Percentiles rank a stretch among this genome's conserved stretches.
These are phyloP conservation scores for Trachymyrmex septentrionalis DNA, from an alignment of 1,140 invertebrate species.

Conservation along the genomic window DNA sequence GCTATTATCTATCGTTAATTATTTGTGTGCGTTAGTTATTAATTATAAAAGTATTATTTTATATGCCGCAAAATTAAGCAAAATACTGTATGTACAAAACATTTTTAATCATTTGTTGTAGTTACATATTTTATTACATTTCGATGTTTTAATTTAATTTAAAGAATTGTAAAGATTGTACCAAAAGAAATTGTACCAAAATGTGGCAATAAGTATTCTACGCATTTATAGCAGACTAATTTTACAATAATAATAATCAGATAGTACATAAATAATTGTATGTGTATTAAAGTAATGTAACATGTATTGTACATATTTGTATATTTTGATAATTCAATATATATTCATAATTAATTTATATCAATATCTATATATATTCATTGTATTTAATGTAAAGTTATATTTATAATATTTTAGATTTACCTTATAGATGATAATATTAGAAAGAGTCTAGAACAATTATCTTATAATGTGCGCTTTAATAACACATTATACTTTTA, in stretches of 20 bases:
- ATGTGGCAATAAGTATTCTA: conserved; percentile 34
- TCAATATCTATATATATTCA: neutral
- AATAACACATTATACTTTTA: conserved; percentile 42
- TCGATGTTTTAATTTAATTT: neutral
- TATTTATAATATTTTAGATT: neutral
- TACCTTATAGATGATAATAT: neutral
- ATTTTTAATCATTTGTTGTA: conserved; percentile 15
- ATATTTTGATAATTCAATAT: conserved; percentile 11
- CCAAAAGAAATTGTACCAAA: neutral
- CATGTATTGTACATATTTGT: conserved; percentile 28
- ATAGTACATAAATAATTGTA: conserved; percentile 24
- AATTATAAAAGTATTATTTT: conserved; percentile 24
- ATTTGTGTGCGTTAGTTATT: neutral
- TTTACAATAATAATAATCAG: conserved; percentile 16
- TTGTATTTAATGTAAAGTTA: conserved; percentile 10
- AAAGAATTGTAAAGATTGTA: neutral
- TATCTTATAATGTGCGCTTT: conserved; percentile 1
- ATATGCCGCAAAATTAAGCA: neutral
- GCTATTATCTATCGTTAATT: neutral
- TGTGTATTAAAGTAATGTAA: neutral
- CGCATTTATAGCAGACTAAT: conserved; percentile 37
- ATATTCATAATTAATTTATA: conserved; percentile 40
- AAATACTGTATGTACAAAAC: neutral
- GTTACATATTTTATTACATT: neutral
- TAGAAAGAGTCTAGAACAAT: neutral